Evolutionary conservation across 2,888 invertebrate species (phyloP).

Genomic region (Phanerotoma sp.): DNA sequence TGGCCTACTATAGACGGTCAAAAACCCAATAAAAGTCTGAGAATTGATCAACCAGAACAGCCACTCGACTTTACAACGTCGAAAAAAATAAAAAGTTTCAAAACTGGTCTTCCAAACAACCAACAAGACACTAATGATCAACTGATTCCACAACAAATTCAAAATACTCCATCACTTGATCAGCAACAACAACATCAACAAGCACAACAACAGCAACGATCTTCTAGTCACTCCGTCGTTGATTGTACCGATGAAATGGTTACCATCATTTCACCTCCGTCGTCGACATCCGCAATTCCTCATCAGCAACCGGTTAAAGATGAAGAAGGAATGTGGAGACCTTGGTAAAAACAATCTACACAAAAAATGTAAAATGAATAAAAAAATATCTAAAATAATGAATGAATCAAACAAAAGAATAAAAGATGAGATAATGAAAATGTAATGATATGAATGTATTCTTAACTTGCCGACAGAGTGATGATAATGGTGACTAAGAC

Average conservation of each 20-base stretch:
- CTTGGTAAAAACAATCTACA: slow-evolving; percentile 45
- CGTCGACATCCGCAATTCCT: slow-evolving; percentile 34
- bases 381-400: neutral
- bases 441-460: neutral
- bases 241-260: slow-evolving; percentile 32
- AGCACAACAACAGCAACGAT: slow-evolving; percentile 34
- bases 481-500: neutral
- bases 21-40: slow-evolving; percentile 42
- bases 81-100: slow-evolving; percentile 46
- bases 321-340: slow-evolving; percentile 56
- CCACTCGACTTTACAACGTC: slow-evolving; percentile 54
- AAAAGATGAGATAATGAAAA: slow-evolving; percentile 8
- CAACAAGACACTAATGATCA: slow-evolving; percentile 17
- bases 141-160: slow-evolving; percentile 8
- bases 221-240: slow-evolving; percentile 43
- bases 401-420: neutral
- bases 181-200: slow-evolving; percentile 24
- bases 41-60: slow-evolving; percentile 49
- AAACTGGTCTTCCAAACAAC: slow-evolving; percentile 23
- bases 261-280: slow-evolving; percentile 40
- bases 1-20: slow-evolving; percentile 39
- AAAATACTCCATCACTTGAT: neutral
- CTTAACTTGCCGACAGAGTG: neutral
- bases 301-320: slow-evolving; percentile 49
- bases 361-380: neutral